Percentiles rank a stretch among this genome's conserved stretches.
Conservation (phyloP, 2,888 invertebrate species). For the Aleiodes leptofemur region DNA sequence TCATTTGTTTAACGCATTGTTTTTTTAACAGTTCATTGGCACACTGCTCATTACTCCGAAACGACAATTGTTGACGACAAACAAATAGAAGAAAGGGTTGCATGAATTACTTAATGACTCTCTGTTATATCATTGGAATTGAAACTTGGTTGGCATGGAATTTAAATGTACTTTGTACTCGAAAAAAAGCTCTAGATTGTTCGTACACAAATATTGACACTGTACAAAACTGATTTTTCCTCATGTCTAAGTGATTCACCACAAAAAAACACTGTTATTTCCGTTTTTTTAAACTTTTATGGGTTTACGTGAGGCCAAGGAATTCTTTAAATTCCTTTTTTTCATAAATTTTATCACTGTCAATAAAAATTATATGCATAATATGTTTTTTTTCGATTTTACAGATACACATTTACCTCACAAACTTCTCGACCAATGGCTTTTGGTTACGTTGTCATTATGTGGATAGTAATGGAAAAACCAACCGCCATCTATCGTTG, state of each 20-base stretch:
- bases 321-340: neutral
- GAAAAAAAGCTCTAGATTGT: neutral
- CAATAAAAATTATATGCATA: too few relatives aligned
- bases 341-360: neutral
- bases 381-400: too few relatives aligned
- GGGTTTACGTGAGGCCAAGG: neutral
- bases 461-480: neutral
- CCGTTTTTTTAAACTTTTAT: neutral
- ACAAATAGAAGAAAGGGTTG: neutral
- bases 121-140: neutral
- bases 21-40: neutral
- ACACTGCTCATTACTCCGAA: neutral
- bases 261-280: too few relatives aligned
- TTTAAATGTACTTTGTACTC: constrained; percentile 3
- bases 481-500: too few relatives aligned
- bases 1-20: constrained; percentile 17
- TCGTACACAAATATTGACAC: neutral
- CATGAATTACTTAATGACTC: too few relatives aligned
- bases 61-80: neutral
- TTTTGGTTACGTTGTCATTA: constrained; percentile 1
- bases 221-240: too few relatives aligned
- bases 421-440: neutral
- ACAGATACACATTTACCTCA: neutral
- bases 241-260: neutral
- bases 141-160: neutral